Percentiles rank a stretch among this genome's conserved stretches.
phyloP scores from a whole-genome alignment of 2,888 invertebrate genomes.

The Strigamia crassipes region DNA sequence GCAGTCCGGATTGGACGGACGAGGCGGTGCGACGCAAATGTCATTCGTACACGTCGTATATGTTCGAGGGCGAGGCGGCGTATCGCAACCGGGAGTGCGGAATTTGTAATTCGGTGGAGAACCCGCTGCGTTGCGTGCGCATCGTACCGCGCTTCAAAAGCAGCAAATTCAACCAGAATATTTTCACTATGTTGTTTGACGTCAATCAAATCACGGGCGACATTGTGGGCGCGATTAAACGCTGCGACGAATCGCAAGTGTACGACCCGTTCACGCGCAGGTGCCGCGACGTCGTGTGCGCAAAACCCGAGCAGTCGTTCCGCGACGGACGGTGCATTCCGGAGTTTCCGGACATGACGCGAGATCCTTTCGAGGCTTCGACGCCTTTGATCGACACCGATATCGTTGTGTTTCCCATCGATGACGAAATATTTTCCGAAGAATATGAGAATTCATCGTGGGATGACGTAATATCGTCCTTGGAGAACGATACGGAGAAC shows the following conservation, averaged over 20 bases:
- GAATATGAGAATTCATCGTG: not conserved
- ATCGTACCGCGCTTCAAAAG: slow-evolving; percentile 50
- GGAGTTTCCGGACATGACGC: not conserved
- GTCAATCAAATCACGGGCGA: slow-evolving; percentile 54
- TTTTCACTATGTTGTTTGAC: slow-evolving; percentile 61
- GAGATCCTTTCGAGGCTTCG: not conserved
- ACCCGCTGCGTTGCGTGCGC: slow-evolving; percentile 52
- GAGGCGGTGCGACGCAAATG: slow-evolving; percentile 56
- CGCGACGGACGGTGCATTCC: slow-evolving; percentile 28
- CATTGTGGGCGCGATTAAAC: slow-evolving; percentile 50
- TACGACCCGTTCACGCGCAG: slow-evolving; percentile 60
- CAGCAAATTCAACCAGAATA: slow-evolving; percentile 57
- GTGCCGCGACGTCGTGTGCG: slow-evolving; percentile 44
- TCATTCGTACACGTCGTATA: slow-evolving; percentile 60
- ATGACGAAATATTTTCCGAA: not conserved
- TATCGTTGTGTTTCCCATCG: slow-evolving; percentile 3
- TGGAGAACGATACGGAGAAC: not conserved
- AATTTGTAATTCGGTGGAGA: slow-evolving; percentile 59
- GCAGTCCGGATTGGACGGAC: slow-evolving; percentile 59
- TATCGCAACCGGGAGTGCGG: slow-evolving; percentile 63
- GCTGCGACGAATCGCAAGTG: slow-evolving; percentile 55
- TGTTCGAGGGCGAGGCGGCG: slow-evolving; percentile 57
- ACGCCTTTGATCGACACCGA: not conserved
- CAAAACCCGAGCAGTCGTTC: not conserved
- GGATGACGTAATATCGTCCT: not conserved